phyloP scores from a whole-genome alignment of 2,888 invertebrate genomes.

The Capitulum mitella region DNA sequence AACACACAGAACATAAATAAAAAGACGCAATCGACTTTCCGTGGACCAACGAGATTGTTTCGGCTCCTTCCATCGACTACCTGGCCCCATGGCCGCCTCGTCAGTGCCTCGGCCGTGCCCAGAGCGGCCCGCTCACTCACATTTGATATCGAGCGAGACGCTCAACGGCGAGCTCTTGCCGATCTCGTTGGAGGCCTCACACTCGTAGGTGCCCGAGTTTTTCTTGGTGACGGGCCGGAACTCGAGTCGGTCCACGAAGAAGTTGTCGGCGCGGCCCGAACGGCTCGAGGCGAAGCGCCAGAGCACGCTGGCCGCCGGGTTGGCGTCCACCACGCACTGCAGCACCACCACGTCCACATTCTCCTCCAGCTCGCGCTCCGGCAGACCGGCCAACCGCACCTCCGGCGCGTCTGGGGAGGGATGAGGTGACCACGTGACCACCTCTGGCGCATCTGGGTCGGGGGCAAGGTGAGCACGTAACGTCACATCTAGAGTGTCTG shows the following conservation, averaged over 20 bases:
- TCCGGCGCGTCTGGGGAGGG: slow-evolving; percentile 4
- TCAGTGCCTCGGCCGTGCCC: too few relatives aligned
- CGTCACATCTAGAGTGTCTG: too few relatives aligned
- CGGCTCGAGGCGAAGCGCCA: slow-evolving; percentile 41
- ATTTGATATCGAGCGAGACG: slow-evolving; percentile 79
- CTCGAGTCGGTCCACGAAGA: slow-evolving; percentile 40
- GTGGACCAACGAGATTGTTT: too few relatives aligned
- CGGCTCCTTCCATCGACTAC: too few relatives aligned
- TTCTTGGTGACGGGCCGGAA: slow-evolving; percentile 41
- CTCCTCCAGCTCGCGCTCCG: not conserved
- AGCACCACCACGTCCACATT: not conserved
- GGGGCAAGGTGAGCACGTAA: too few relatives aligned
- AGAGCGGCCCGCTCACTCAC: slow-evolving; percentile 56
- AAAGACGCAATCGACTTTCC: too few relatives aligned
- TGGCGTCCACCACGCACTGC: not conserved
- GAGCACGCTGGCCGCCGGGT: slow-evolving; percentile 41
- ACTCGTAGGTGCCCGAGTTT: slow-evolving; percentile 57
- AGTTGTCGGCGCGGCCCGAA: slow-evolving; percentile 36
- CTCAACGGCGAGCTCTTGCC: slow-evolving; percentile 75
- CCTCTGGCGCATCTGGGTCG: too few relatives aligned
- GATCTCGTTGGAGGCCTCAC: slow-evolving; percentile 74
- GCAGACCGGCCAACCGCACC: not conserved
- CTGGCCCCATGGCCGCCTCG: too few relatives aligned
- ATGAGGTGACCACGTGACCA: too few relatives aligned
- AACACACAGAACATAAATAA: too few relatives aligned